Base-by-base conservation (phyloP, 2,888 invertebrate genomes). In the Morpho achilles region DNA sequence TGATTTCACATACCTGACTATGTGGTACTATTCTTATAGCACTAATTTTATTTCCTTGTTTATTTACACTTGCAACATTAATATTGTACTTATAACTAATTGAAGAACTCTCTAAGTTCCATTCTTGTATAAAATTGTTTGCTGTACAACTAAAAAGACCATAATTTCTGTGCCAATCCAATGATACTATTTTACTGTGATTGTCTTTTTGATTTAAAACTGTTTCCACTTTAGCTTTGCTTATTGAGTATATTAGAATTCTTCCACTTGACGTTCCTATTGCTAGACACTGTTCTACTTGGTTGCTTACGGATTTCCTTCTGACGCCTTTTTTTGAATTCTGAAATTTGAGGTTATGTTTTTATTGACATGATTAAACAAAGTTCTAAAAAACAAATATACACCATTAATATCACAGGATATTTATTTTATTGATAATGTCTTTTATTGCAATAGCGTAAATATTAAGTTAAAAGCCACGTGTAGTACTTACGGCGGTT, bases 181-280 rank as follows among this genome's bases (percentile, higher is more conserved):
- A 66, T 8, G 92, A 87, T 9, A 73, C 77, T 3, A 91, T 71
- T 63, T 75, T 80, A 49, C 74, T 73, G n/a, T 75, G 76, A 8
- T 84, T 75, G 9, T 79, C 80, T 4, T 79, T 71, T 48, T 86
- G 90, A 5, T 91, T 81, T 72, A 95, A 79, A 22, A 91, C 87
- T 42, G 85, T 92, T 69, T 93, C 92, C 32, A 95, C 81, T 77
- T 93, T 92, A 22, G 93, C 94, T 77, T 93, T 93, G 3, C 92
- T 80, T 39, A 95, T 86, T 51, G 94, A 95, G 76, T 96, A 97
- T 62, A 96, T 79, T 42, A 95, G 84, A 55, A 97, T 87, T 65
- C 92, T 92, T 53, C 97, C 96, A 68, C 92, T 93, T 3, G 91
- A 90, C 22, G 96, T 95, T 52, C 96, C 96, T 76, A 97, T 85